phyloP scores from a whole-genome alignment of 2,113 vertebrate species.

The Tauraco erythrolophus region DNA sequence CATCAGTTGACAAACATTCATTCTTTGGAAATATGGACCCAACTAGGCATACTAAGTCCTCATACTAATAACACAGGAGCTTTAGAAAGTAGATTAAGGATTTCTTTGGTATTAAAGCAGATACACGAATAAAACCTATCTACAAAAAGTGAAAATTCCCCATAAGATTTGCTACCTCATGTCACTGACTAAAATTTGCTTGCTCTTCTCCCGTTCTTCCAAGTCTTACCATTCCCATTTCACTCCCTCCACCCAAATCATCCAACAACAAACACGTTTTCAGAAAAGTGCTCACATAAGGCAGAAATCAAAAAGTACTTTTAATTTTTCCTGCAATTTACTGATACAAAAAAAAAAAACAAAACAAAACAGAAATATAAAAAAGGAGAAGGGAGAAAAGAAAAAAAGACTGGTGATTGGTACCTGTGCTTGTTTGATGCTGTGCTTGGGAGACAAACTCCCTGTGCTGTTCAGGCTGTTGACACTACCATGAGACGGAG shows the following conservation, averaged over 20 bases:
- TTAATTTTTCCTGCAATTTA: not conserved
- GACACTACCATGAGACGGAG: slow-evolving; percentile 92
- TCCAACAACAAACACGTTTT: not conserved
- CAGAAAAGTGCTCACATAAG: not conserved
- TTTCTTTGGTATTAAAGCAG: not conserved
- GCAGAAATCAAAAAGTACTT: not conserved
- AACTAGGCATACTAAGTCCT: not conserved
- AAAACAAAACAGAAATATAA: too few relatives aligned
- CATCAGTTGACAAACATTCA: not conserved
- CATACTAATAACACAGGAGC: not conserved
- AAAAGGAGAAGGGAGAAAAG: too few relatives aligned
- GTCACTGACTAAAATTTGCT: not conserved
- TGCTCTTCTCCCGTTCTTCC: not conserved
- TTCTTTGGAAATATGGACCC: not conserved
- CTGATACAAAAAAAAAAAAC: not conserved
- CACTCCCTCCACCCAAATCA: not conserved
- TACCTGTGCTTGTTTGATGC: slow-evolving; percentile 89
- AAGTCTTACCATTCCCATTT: not conserved
- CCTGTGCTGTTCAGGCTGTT: slow-evolving; percentile 92
- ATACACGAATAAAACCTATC: not conserved
- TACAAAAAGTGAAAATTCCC: not conserved
- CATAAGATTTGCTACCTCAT: not conserved
- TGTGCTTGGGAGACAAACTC: slow-evolving; percentile 93
- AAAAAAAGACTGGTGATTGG: fast-evolving
- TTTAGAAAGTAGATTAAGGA: not conserved